Conservation (phyloP, 2,797 vertebrate species). For the Pelodytes ibericus region DNA sequence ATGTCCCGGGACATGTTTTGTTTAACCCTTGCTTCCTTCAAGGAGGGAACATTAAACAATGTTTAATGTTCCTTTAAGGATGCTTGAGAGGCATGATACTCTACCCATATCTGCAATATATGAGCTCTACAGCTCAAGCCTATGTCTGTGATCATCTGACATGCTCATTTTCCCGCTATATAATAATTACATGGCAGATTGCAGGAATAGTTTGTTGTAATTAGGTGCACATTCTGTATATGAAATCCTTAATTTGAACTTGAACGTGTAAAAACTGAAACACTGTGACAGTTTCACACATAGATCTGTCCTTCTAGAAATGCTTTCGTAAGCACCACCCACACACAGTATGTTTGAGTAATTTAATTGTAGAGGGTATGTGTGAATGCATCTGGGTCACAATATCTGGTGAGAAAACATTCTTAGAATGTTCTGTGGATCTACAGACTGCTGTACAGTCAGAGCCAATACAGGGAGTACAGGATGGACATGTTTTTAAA, state of each 20-base stretch:
- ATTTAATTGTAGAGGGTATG: slow-evolving; percentile 40
- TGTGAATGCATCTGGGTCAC: slow-evolving; percentile 46
- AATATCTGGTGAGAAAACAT: slow-evolving; percentile 38
- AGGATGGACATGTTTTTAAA: slow-evolving; percentile 39
- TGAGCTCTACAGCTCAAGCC: too few relatives aligned
- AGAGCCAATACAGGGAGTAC: slow-evolving; percentile 21
- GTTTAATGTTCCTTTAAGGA: too few relatives aligned
- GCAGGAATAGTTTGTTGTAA: background rate
- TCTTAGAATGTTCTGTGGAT: slow-evolving; percentile 41
- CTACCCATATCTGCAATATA: too few relatives aligned
- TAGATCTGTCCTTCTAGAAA: slow-evolving; percentile 15
- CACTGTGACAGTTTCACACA: slow-evolving; percentile 10
- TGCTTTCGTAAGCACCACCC: slow-evolving; percentile 37
- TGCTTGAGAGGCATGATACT: too few relatives aligned
- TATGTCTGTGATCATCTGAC: too few relatives aligned
- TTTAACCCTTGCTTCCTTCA: too few relatives aligned
- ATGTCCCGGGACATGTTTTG: too few relatives aligned
- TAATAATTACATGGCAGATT: too few relatives aligned
- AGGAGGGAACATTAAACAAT: too few relatives aligned
- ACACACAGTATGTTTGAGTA: slow-evolving; percentile 49
- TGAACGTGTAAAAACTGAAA: background rate
- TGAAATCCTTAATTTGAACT: background rate
- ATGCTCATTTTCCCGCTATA: too few relatives aligned
- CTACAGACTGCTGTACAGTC: background rate
- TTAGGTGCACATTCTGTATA: background rate